A percentile compares a stretch with the other conserved stretches of the same genome.
phyloP scores from a whole-genome alignment of 2,888 invertebrate species.

The Pegoplata infirma region DNA sequence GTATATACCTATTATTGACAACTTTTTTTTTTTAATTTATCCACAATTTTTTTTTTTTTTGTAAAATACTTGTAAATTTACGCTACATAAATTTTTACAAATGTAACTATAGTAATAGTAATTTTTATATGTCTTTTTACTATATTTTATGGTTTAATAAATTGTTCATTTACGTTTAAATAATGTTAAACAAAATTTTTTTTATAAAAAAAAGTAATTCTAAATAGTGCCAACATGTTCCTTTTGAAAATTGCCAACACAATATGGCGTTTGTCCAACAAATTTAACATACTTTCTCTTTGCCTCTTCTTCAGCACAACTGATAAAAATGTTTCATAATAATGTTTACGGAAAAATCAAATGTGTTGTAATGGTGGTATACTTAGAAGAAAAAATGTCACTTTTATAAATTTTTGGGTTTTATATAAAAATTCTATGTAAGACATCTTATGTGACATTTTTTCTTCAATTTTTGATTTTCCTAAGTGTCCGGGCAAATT shows the following conservation, averaged over 20 bases:
- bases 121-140: not conserved
- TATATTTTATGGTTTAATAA: not conserved
- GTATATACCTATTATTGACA: too few relatives aligned
- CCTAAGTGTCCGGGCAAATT: too few relatives aligned
- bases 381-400: too few relatives aligned
- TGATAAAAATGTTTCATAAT: not conserved
- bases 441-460: too few relatives aligned
- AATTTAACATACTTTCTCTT: not conserved
- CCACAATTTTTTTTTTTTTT: too few relatives aligned
- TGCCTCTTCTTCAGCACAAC: not conserved
- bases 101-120: not conserved
- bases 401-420: too few relatives aligned
- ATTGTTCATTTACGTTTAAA: conserved; percentile 12
- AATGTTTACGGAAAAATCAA: not conserved
- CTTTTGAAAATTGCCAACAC: conserved; percentile 4
- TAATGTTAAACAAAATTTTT: conserved; percentile 1
- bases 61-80: conserved; percentile 30
- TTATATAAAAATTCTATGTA: too few relatives aligned
- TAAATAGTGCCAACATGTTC: conserved; percentile 2
- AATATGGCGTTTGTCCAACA: conserved; percentile 17
- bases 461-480: too few relatives aligned
- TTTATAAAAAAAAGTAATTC: not conserved
- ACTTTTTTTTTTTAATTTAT: too few relatives aligned
- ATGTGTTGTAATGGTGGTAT: not conserved
- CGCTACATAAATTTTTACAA: conserved; percentile 36